These are phyloP conservation scores for Colostygia pectinataria DNA, from an alignment of 2,888 invertebrate species.

Conservation along the genomic window DNA sequence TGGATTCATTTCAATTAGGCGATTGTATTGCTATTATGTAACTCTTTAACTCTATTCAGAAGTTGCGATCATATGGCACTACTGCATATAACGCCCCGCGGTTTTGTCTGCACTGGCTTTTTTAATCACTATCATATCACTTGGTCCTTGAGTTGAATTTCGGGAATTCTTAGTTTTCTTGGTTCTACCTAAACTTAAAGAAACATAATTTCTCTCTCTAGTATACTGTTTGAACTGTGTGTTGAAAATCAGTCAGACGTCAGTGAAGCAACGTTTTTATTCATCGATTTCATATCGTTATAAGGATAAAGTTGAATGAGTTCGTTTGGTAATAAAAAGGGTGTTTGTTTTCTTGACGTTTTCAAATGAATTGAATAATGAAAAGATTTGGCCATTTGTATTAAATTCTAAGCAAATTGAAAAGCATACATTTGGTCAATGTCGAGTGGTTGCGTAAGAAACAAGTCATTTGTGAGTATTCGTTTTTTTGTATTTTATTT, in stretches of 20 bases:
- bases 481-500: too few species aligned
- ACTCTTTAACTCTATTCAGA: constrained; percentile 29
- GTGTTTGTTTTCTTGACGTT: constrained; percentile 24
- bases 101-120: too few species aligned
- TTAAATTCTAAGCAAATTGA: constrained; percentile 9
- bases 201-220: too few species aligned
- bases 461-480: neutral
- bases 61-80: too few species aligned
- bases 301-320: constrained; percentile 17
- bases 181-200: too few species aligned
- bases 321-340: constrained; percentile 15
- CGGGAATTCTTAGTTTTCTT: too few species aligned
- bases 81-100: too few species aligned
- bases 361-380: constrained; percentile 10
- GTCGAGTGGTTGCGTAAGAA: constrained; percentile 8
- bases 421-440: constrained; percentile 16
- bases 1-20: constrained; percentile 41
- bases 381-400: constrained; percentile 14
- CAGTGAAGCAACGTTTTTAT: too few species aligned
- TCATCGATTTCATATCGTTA: constrained; percentile 24
- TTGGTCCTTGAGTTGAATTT: too few species aligned
- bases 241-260: too few species aligned
- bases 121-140: too few species aligned
- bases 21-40: constrained; percentile 30
- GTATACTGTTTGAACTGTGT: too few species aligned